Conservation (phyloP, 2,888 invertebrate genomes). For the Candidula unifasciata region DNA sequence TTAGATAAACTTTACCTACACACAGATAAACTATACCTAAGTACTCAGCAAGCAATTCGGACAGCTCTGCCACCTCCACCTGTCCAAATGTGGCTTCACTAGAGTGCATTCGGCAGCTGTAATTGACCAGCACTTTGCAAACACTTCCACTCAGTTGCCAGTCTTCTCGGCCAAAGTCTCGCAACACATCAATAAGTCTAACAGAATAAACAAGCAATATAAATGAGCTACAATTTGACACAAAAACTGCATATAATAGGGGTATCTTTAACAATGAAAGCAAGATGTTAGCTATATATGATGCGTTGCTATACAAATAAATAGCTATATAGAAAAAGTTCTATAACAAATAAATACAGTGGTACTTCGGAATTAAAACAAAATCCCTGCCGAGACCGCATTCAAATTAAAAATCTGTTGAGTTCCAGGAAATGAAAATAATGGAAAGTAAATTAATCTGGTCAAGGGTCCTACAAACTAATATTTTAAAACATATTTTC, state of each 20-base stretch:
- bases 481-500: no score
- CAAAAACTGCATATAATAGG: neutral
- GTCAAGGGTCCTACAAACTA: no score
- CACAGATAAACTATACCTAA: constrained; percentile 60
- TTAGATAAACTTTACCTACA: no score
- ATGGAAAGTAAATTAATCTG: no score
- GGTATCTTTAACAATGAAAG: neutral
- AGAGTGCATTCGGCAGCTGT: constrained; percentile 78
- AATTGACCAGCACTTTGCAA: constrained; percentile 87
- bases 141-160: constrained; percentile 86
- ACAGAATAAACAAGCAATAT: neutral
- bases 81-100: constrained; percentile 74
- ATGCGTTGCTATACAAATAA: no score
- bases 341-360: no score
- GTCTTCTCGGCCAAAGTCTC: constrained; percentile 82
- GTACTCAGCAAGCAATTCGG: constrained; percentile 70
- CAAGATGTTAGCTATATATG: no score
- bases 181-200: constrained; percentile 81
- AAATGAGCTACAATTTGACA: neutral
- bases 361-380: no score
- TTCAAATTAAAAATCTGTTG: no score
- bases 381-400: no score
- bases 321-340: no score
- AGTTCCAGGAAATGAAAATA: no score
- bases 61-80: constrained; percentile 70